A percentile compares a stretch with the other conserved stretches of the same genome.
Conservation (phyloP, 2,888 invertebrate genomes). For the Arctia plantaginis region DNA sequence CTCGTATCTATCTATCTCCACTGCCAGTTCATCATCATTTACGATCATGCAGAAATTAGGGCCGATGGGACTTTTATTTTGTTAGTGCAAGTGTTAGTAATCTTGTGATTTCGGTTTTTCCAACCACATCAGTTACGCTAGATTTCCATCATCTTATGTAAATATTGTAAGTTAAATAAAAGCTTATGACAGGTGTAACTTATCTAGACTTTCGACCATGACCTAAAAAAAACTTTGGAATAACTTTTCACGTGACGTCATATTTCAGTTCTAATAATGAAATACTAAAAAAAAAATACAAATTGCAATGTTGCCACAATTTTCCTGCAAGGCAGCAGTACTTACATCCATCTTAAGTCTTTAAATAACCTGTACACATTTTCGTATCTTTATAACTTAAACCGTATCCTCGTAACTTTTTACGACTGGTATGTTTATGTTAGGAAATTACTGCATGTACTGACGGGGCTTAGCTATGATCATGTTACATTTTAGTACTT, state of each 20-base stretch:
- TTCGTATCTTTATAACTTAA: conserved; percentile 39
- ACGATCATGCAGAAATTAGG: too few species aligned
- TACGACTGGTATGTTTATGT: conserved; percentile 46
- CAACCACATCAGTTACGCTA: too few species aligned
- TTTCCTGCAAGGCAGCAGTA: not conserved
- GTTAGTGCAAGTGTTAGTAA: too few species aligned
- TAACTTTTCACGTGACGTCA: not conserved
- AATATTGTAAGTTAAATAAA: too few species aligned
- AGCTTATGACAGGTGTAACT: too few species aligned
- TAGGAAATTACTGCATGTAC: conserved; percentile 36
- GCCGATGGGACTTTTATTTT: too few species aligned
- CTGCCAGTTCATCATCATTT: not conserved
- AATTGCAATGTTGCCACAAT: conserved; percentile 8
- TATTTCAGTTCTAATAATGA: not conserved
- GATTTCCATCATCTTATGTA: too few species aligned
- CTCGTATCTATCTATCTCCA: not conserved
- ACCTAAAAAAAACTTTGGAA: not conserved
- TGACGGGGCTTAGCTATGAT: conserved; percentile 31
- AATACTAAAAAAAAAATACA: not conserved
- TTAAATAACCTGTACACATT: conserved; percentile 30
- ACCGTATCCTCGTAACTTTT: conserved; percentile 37
- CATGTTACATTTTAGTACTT: conserved; percentile 39
- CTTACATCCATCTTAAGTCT: conserved; percentile 20
- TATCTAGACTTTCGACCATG: too few species aligned
- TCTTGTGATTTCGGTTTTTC: too few species aligned